Base-by-base conservation (phyloP, 2,888 invertebrate genomes). In the Synergus gifuensis region DNA sequence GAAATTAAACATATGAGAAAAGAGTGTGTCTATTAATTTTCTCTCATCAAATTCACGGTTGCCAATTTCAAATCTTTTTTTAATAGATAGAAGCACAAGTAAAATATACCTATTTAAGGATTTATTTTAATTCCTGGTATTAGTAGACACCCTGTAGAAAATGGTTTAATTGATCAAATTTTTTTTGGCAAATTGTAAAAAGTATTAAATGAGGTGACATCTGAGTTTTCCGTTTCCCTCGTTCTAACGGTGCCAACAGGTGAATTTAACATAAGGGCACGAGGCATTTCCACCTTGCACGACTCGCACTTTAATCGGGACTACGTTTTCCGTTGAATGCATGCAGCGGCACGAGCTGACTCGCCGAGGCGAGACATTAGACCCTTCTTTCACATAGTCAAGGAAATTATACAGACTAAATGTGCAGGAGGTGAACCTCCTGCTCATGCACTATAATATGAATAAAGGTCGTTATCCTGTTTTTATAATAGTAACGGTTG, bases 281-380 rank as follows among this genome's bases (percentile, higher is more conserved):
- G 66, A 18, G 66, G 46, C 28, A 54, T 54, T 49, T 49, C 36
- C 69, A 73, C 69, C 69, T 73, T 73, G 69, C 69, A 54, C 49
- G 49, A 36, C 28, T 73, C 28, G 22, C 69, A 54, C 46, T 49
- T 73, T 73, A 73, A 73, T 67, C 54, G 69, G 36, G 54, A 73
- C 69, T 73, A 36, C 40, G 44, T 73, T 73, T 73, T 73, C 69
- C 69, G 69, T 73, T 73, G 69, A 73, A 73, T 49, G 69, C 49
- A 73, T 49, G n/a, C 69, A 73, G 69, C 69, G 69, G 69, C 69
- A 73, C 69, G 69, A 73, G 69, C 69, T 73, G 46, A 73, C 49
- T 49, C 69, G 69, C 8, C 69, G 69, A 73, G 69, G 69, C 69
- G 69, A 73, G 54, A 73, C 69, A 73, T 73, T 49, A 73, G 69